Base-by-base conservation (phyloP, 30 jellyfish, hydroid and myxozoan genomes). In the Aurelia sp. region DNA sequence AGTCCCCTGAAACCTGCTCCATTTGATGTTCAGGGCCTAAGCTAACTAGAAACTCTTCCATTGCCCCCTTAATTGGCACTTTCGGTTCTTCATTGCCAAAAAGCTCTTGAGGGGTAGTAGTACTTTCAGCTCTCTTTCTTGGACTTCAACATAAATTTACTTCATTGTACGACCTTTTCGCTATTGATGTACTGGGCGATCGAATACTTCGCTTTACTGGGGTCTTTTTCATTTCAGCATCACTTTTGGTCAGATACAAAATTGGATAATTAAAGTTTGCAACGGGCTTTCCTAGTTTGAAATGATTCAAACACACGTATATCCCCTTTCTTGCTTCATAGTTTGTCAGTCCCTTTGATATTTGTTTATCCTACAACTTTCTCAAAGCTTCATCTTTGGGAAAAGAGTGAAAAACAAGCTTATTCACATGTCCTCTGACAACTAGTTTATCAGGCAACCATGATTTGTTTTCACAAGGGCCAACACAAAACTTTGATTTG, bases 1-100 rank as follows among this genome's bases (percentile, higher is more conserved):
- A 3, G 33, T 77, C 88, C 35, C 78, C 21, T 57, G 88, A 8
- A 0, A 77, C 51, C n/a, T 77, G 88, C 41, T 55, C 80, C 13
- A 77, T 20, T 9, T 13, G 11, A 77, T 6, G 30, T 30, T 68
- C 80, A 7, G 80, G 61, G 3, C 74, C 74, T 8, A 63, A 41
- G 74, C 31, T 63, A 58, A 58, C 6, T 3, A 58, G 3, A 58
- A 58, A 35, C 5, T 35, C 0, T 4, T 35, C 47, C 0, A 35
- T 35, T 5, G 47, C 47, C 5, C 5, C 47, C 5, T 35, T 4
- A 35, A 4, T 35, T 5, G 47, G 47, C 47, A 35, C 47, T 2
- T 35, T 35, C 47, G 47, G 47, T 5, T 35, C 47, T 35, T 35
- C 47, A 35, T 35, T 35, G 5, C 47, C 0, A 4, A 35, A 35